Evolutionary conservation across 2,888 invertebrate species (phyloP).

Genomic region (Drosophila cognata): DNA sequence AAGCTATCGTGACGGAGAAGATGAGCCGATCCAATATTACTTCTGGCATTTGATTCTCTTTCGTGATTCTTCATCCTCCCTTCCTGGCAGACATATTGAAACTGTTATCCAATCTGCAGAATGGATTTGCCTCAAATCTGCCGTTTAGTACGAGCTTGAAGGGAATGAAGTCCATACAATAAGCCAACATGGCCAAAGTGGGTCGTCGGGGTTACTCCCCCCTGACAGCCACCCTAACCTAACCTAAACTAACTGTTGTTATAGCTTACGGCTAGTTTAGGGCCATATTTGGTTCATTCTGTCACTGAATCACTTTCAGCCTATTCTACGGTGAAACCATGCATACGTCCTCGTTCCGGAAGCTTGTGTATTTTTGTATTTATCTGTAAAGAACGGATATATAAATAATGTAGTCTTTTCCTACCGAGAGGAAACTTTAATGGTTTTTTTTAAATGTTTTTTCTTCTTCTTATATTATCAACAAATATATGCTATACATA

Average conservation of each 20-base stretch:
- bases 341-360: background rate
- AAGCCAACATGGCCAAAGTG: background rate
- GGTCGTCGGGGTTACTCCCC: background rate
- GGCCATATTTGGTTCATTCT: background rate
- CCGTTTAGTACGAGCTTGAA: background rate
- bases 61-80: background rate
- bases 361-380: background rate
- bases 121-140: background rate
- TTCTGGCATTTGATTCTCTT: background rate
- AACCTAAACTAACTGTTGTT: background rate
- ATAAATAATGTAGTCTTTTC: background rate
- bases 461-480: background rate
- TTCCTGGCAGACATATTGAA: background rate
- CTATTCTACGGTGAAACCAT: background rate
- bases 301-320: background rate
- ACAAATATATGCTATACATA: background rate
- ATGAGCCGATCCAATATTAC: background rate
- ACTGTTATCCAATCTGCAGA: background rate
- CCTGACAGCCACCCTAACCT: fast-evolving
- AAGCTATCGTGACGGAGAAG: no score
- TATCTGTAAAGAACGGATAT: background rate
- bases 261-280: background rate
- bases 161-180: background rate
- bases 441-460: background rate
- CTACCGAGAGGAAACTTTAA: background rate